Percentiles rank a stretch among this genome's conserved stretches.
These are phyloP conservation scores for Corydoras sp. DNA, from an alignment of 2,113 vertebrate species.

Conservation along the genomic window DNA sequence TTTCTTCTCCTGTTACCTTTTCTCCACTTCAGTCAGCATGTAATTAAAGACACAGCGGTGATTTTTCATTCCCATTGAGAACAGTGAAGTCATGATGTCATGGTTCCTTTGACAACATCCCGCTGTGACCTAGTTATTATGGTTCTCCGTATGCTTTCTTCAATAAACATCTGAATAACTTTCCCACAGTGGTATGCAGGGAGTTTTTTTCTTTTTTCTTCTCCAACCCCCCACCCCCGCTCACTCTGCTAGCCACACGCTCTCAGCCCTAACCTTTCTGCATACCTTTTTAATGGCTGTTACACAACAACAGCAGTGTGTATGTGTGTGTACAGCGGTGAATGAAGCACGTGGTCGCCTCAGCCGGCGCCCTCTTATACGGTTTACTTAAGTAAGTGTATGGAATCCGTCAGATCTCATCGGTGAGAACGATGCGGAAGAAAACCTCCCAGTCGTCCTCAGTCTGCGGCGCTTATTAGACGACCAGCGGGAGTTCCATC, in stretches of 20 bases:
- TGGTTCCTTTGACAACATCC: slow-evolving; percentile 44
- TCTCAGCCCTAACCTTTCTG: background rate
- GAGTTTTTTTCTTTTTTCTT: background rate
- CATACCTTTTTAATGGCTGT: slow-evolving; percentile 8
- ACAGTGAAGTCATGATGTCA: slow-evolving; percentile 37
- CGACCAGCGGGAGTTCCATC: too few relatives aligned
- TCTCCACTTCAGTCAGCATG: too few relatives aligned
- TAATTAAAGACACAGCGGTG: too few relatives aligned
- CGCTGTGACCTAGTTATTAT: slow-evolving; percentile 44
- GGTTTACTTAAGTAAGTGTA: too few relatives aligned
- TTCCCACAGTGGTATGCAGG: slow-evolving; percentile 26
- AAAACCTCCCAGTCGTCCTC: too few relatives aligned
- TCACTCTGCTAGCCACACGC: background rate
- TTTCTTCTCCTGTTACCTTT: too few relatives aligned
- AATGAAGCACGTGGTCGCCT: slow-evolving; percentile 9
- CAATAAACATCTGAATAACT: slow-evolving; percentile 33
- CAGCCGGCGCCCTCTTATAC: too few relatives aligned
- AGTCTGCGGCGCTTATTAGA: too few relatives aligned
- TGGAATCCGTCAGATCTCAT: too few relatives aligned
- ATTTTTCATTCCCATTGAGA: slow-evolving; percentile 4
- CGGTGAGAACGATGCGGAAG: too few relatives aligned
- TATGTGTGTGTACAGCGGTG: slow-evolving; percentile 14
- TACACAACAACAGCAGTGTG: background rate
- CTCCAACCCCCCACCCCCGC: too few relatives aligned
- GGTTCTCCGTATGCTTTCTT: background rate